Base-by-base conservation (phyloP, 2,113 vertebrate genomes). In the Apeltes quadracus region DNA sequence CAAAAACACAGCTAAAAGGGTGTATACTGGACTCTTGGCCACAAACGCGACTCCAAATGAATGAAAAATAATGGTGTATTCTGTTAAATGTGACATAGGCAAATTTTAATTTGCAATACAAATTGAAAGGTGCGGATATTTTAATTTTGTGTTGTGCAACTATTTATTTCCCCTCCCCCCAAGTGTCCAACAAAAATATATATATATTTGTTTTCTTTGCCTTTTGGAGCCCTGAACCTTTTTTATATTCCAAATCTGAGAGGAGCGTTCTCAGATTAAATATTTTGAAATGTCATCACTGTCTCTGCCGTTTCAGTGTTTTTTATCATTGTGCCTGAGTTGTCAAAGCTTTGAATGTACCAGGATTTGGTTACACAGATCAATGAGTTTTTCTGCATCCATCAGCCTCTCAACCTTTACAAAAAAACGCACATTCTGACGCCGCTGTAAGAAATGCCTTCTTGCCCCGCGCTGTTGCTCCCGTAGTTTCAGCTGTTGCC, bases 331-430 rank as follows among this genome's bases (percentile, higher is more conserved):
- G 81, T 81, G 75, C 72, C 81, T 85, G 84, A 83, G 83, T 79
- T 72, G 81, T 82, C 71, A 80, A 85, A 90, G 85, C 73, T 75
- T 83, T 90, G 83, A 90, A 89, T 91, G 85, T 89, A 74, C 39
- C 77, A 44, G 63, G 9, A 1, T 25, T 62, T 64, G 2, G 4
- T 46, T 46, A 36, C 32, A 41, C 3, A 14, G 25, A 18, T 38
- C 5, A 22, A 9, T 46, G n/a, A 27, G 20, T 54, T 38, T 10
- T 74, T n/a, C 7, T 14, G 23, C 54, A 32, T 46, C 41, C 29
- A 68, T 50, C 23, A 32, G 39, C 61, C 18, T 57, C 27, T 43
- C 20, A 5, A 25, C 20, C 54, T 27, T 18, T 18, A 11, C 38
- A 14, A 44, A 4, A 14, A 44, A 4, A 22, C 16, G 16, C 27